Conservation (phyloP, 2,797 vertebrate species). For the Pempheris klunzingeri region DNA sequence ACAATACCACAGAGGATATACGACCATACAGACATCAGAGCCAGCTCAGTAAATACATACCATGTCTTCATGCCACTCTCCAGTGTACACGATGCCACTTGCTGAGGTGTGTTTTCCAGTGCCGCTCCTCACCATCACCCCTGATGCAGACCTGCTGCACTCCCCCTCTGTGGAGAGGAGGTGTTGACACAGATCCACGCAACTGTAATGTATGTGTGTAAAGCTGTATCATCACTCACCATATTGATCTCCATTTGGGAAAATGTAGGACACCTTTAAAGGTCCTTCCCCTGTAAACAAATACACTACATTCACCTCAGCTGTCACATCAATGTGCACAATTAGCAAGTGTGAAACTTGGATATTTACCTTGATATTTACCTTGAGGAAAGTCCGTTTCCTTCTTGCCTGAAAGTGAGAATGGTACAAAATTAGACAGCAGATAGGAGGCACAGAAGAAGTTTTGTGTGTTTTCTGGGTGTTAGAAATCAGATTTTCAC, state of each 20-base stretch:
- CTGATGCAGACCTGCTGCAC: slow-evolving; percentile 78
- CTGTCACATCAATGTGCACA: not conserved
- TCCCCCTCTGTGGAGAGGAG: slow-evolving; percentile 81
- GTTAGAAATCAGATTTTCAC: slow-evolving; percentile 19
- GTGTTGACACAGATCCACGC: not conserved
- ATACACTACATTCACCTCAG: not conserved
- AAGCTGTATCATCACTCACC: slow-evolving; percentile 74
- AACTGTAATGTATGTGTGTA: not conserved
- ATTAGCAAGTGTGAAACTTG: not conserved
- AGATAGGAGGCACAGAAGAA: not conserved
- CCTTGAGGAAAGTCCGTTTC: slow-evolving; percentile 3
- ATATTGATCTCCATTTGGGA: slow-evolving; percentile 88
- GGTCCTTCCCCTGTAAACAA: slow-evolving; percentile 67
- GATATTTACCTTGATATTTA: slow-evolving; percentile 22
- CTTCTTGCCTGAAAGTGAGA: slow-evolving; percentile 47
- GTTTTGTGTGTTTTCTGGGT: slow-evolving; percentile 9
- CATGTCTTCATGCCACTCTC: slow-evolving; percentile 89
- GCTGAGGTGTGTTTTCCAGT: slow-evolving; percentile 83
- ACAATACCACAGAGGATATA: not conserved
- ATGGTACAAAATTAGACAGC: slow-evolving; percentile 3
- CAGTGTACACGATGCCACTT: slow-evolving; percentile 80
- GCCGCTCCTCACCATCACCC: slow-evolving; percentile 83
- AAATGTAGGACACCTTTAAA: slow-evolving; percentile 80
- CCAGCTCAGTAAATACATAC: slow-evolving; percentile 64
- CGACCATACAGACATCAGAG: not conserved